Conservation (phyloP, 2,797 vertebrate genomes). For the Pyrrhura leucotis region DNA sequence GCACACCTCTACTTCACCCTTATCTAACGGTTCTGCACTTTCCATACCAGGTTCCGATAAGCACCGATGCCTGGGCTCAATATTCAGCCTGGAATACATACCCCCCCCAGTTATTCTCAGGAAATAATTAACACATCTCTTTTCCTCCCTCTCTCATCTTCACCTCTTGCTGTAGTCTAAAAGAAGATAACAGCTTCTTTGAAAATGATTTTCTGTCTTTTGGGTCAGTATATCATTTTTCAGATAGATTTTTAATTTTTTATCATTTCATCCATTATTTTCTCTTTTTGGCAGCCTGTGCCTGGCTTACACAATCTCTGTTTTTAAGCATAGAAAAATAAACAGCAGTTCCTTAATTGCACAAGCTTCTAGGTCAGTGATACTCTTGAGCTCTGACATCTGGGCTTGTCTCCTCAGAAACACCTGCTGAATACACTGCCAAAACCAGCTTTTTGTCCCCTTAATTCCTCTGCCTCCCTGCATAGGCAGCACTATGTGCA, state of each 20-base stretch:
- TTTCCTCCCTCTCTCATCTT: not conserved
- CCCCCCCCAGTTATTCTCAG: not conserved
- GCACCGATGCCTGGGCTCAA: not conserved
- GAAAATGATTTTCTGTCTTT: not conserved
- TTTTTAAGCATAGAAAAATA: not conserved
- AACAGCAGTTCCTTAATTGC: not conserved
- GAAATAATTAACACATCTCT: not conserved
- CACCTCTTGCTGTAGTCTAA: not conserved
- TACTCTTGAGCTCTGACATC: not conserved
- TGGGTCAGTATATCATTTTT: not conserved
- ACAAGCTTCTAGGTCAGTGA: not conserved
- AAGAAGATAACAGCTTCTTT: not conserved
- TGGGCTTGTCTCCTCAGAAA: not conserved
- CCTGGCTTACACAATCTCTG: not conserved
- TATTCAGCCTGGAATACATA: not conserved
- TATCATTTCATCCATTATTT: not conserved
- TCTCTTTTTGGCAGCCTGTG: not conserved
- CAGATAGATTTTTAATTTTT: not conserved
- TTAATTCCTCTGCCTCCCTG: not conserved
- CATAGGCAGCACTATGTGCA: not conserved
- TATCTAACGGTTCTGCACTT: not conserved
- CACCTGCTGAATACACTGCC: not conserved
- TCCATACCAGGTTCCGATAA: not conserved
- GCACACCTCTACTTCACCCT: not conserved
- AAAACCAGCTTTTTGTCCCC: not conserved